Evolutionary conservation across 2,113 vertebrate species (phyloP).

Genomic region (Lates calcarifer): DNA sequence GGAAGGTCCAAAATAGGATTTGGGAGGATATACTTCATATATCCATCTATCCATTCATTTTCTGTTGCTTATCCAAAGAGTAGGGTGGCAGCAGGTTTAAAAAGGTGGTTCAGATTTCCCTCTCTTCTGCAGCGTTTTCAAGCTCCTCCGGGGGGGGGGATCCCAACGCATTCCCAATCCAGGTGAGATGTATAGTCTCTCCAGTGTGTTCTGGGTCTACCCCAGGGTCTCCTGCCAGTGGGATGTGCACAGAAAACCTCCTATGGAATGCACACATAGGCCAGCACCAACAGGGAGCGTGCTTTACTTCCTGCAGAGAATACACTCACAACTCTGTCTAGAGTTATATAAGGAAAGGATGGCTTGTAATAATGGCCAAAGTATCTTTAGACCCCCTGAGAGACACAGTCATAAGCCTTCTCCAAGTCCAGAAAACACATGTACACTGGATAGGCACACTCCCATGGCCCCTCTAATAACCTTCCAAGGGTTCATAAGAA

Average conservation of each 20-base stretch:
- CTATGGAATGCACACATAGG: neutral
- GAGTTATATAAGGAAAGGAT: neutral
- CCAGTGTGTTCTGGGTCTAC: neutral
- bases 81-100: neutral
- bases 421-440: neutral
- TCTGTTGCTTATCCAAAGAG: too few relatives aligned
- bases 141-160: neutral
- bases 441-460: neutral
- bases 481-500: neutral
- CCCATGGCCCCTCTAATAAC: neutral
- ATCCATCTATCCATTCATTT: neutral
- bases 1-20: conserved; percentile 26
- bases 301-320: neutral
- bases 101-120: neutral
- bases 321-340: neutral
- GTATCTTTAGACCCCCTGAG: neutral
- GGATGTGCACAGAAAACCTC: neutral
- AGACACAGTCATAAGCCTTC: neutral
- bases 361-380: neutral
- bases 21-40: conserved; percentile 16
- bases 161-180: neutral
- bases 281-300: neutral
- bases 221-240: neutral
- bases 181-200: neutral
- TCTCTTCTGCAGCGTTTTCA: neutral